These are phyloP conservation scores for Poecile montanus DNA, from an alignment of 2,797 vertebrate species.

Conservation along the genomic window DNA sequence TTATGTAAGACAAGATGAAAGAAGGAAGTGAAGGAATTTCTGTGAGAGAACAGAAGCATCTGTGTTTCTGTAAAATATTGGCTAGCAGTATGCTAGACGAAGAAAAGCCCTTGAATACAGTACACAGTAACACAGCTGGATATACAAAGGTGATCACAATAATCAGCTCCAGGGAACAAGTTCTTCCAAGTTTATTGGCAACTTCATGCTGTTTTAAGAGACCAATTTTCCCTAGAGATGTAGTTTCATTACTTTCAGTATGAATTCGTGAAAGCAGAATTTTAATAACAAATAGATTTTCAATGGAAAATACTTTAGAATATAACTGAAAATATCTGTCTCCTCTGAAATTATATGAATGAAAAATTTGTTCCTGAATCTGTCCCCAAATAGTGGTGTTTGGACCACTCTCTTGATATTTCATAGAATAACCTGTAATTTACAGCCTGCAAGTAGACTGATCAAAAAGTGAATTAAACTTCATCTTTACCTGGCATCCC, in stretches of 20 bases:
- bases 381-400: not conserved
- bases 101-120: not conserved
- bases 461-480: not conserved
- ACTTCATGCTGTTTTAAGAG: not conserved
- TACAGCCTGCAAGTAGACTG: not conserved
- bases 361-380: not conserved
- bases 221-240: not conserved
- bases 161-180: not conserved
- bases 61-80: not conserved
- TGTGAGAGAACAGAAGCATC: not conserved
- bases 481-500: conserved; percentile 81
- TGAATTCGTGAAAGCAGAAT: not conserved
- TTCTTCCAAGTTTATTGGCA: not conserved
- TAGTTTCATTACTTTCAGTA: not conserved
- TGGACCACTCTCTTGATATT: not conserved
- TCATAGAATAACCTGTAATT: not conserved
- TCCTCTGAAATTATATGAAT: not conserved
- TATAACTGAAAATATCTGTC: not conserved
- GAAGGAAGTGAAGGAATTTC: not conserved
- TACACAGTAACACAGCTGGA: not conserved
- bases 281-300: not conserved
- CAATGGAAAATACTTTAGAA: not conserved
- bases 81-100: not conserved
- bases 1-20: not conserved
- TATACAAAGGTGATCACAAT: not conserved